Evolutionary conservation across 2,888 invertebrate species (phyloP).

Genomic region (Lasioglossum malachurum): DNA sequence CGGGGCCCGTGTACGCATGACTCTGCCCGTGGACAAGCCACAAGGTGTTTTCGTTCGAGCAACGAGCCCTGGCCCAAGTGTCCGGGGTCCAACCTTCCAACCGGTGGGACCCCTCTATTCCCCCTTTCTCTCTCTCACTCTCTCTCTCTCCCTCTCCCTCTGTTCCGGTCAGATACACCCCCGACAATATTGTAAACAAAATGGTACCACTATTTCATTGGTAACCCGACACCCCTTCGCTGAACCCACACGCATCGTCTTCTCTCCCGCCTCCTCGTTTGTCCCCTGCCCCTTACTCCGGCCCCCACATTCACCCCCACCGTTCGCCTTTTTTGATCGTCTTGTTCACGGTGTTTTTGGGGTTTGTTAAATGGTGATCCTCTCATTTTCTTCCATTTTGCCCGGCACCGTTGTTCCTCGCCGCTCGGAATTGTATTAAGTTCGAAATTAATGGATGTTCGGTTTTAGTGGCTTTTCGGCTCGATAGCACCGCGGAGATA

Average conservation of each 20-base stretch:
- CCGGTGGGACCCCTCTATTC: conserved; percentile 1
- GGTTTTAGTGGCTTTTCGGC: background rate
- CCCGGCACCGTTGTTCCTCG: conserved; percentile 10
- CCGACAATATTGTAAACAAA: conserved; percentile 84
- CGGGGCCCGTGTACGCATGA: conserved; percentile 76
- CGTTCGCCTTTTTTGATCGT: background rate
- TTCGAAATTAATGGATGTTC: conserved; percentile 1
- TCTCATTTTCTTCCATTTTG: conserved; percentile 14
- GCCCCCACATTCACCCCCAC: background rate
- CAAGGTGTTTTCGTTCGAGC: conserved; percentile 66
- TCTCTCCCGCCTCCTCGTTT: conserved; percentile 51
- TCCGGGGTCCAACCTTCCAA: conserved; percentile 48
- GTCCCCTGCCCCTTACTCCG: conserved; percentile 5
- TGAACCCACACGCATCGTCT: conserved; percentile 82
- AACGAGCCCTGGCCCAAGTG: conserved; percentile 51
- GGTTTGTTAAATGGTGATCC: conserved; percentile 15
- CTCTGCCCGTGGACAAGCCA: conserved; percentile 72
- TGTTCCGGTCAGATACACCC: conserved; percentile 70
- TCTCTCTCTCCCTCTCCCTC: conserved; percentile 22
- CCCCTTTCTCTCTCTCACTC: conserved; percentile 57
- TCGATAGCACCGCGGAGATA: background rate
- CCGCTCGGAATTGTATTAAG: background rate
- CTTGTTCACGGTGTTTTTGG: conserved; percentile 8
- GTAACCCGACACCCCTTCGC: conserved; percentile 82
- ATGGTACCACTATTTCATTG: conserved; percentile 85